These are phyloP conservation scores for Orbicella faveolata DNA, from an alignment of 64 coral and sea anemone species.

Conservation along the genomic window DNA sequence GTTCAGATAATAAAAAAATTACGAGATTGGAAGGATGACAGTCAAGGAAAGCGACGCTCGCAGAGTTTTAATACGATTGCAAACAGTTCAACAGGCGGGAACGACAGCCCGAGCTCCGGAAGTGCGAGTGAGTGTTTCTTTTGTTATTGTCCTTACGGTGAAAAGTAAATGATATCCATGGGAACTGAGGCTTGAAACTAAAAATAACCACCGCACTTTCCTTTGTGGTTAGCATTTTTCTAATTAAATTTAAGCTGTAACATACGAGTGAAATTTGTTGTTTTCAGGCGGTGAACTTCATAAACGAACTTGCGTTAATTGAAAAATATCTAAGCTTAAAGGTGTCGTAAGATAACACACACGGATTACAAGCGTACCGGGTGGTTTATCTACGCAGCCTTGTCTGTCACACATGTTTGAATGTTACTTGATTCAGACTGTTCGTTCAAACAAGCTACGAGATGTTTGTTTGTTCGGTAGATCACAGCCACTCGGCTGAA, in stretches of 20 bases:
- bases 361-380: background rate
- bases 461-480: background rate
- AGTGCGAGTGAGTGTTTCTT: conserved; percentile 34
- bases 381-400: background rate
- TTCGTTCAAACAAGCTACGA: background rate
- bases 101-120: conserved; percentile 42
- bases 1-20: conserved; percentile 57
- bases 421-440: background rate
- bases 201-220: background rate
- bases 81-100: background rate
- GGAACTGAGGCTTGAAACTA: background rate
- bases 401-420: background rate
- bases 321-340: background rate
- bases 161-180: background rate
- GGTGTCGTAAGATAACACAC: background rate
- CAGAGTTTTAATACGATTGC: background rate
- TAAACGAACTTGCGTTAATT: conserved; percentile 34
- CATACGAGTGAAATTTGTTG: background rate
- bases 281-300: background rate
- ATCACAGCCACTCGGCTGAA: background rate
- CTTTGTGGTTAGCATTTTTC: background rate
- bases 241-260: conserved; percentile 2
- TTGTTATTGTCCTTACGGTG: background rate
- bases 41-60: conserved; percentile 12
- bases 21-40: conserved; percentile 53